These are phyloP conservation scores for Trachurus trachurus DNA, from an alignment of 2,797 vertebrate genomes.

Conservation along the genomic window DNA sequence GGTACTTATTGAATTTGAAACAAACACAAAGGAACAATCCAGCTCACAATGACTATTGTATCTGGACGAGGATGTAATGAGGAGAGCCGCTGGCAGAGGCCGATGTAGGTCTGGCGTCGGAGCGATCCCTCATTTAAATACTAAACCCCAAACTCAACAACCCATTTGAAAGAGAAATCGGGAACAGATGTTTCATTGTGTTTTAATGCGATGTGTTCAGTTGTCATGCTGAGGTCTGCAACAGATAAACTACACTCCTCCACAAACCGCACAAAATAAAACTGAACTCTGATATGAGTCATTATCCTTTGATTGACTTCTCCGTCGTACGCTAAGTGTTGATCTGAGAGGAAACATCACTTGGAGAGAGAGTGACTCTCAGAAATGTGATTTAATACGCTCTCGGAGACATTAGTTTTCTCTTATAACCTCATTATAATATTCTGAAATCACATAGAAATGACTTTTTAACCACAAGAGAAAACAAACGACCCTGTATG, in stretches of 20 bases:
- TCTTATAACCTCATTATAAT: background rate
- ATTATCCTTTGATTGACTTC: conserved; percentile 11
- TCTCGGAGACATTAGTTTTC: background rate
- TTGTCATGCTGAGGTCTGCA: conserved; percentile 24
- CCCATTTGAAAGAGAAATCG: conserved; percentile 28
- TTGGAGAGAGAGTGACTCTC: background rate
- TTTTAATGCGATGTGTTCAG: conserved; percentile 24
- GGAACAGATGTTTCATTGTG: conserved; percentile 37
- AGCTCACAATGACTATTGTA: conserved; percentile 2
- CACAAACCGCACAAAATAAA: conserved; percentile 11
- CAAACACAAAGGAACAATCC: conserved; percentile 24
- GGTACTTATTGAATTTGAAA: background rate
- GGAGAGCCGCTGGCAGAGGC: background rate
- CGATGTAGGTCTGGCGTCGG: conserved; percentile 12
- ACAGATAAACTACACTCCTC: conserved; percentile 14
- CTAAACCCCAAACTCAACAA: conserved; percentile 10
- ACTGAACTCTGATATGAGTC: background rate
- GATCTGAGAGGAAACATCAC: background rate
- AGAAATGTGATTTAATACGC: background rate
- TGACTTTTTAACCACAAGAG: background rate
- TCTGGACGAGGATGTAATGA: conserved; percentile 3
- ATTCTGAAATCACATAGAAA: background rate
- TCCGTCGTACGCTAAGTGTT: background rate
- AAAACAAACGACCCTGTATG: background rate
- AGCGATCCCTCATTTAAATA: conserved; percentile 17